These are phyloP conservation scores for Acanthaster planci DNA, from an alignment of 35 echinoderm and acorn worm species.

Conservation along the genomic window DNA sequence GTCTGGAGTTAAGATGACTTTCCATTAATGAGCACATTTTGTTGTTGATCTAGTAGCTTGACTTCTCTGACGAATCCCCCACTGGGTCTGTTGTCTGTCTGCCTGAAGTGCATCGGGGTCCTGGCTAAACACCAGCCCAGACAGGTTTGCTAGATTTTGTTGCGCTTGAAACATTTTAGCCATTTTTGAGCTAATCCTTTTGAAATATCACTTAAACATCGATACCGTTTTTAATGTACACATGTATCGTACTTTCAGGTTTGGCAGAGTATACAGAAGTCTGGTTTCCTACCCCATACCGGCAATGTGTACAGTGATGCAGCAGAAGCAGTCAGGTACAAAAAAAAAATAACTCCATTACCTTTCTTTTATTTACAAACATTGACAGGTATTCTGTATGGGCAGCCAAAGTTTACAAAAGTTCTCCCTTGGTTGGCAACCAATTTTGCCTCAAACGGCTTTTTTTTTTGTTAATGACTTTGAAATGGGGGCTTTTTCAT, in stretches of 20 bases:
- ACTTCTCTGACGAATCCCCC: conserved; percentile 52
- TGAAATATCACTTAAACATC: background rate
- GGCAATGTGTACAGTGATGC: conserved; percentile 90
- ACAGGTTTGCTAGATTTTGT: conserved; percentile 34
- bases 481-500: no score
- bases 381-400: no score
- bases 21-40: background rate
- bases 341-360: background rate
- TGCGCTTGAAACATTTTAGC: background rate
- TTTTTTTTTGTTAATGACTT: no score
- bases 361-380: no score
- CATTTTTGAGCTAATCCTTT: background rate
- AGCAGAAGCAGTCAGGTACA: conserved; percentile 75
- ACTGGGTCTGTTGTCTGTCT: conserved; percentile 67
- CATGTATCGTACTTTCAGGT: conserved; percentile 49
- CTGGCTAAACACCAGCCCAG: conserved; percentile 74
- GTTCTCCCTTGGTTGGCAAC: no score
- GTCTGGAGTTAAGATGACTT: background rate
- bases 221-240: background rate
- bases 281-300: conserved; percentile 83
- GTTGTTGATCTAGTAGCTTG: conserved; percentile 41
- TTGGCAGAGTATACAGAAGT: conserved; percentile 73
- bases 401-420: no score
- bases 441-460: no score
- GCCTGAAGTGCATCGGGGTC: conserved; percentile 73